Evolutionary conservation across 2,888 invertebrate genomes (phyloP), one percentile per base, ranked within the genome.

Genomic region (Agriopis marginaria): DNA sequence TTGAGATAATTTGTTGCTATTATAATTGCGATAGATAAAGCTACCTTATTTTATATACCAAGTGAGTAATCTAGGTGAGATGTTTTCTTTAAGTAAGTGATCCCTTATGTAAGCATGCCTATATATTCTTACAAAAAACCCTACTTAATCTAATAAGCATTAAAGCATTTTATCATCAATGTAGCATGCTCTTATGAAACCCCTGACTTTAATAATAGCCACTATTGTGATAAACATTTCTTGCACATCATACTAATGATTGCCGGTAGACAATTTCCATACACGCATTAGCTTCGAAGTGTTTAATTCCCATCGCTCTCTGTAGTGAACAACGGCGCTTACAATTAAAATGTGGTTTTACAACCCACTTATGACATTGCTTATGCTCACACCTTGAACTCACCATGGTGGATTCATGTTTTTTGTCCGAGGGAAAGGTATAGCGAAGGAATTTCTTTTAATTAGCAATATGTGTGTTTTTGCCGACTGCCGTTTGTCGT

Each of bases 331-430:
- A 84, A 81, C 83, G 83, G 83, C 83, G 83, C 80, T 86, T 86
- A 86, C 84, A 86, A 86, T 88, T 89, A 88, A 86, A 86, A 86
- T 85, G 84, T 82, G 82, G 85, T 88, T 87, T 86, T 84, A 82
- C 86, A 80, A 75, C 79, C 81, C 84, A 88, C 84, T 89, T 89
- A 90, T 85, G 85, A 86, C 87, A 89, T 87, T 83, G 81, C 88
- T 90, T 88, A 91, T 84, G 81, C 88, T 90, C 89, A 91, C 92
- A 92, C 92, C 88, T 90, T 84, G 82, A 75, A 87, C 78, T 84
- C 84, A 84, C 86, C 86, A 83, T 79, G 78, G 80, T 72, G 77
- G 83, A 86, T 87, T 87, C 86, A 83, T 80, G 77, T 83, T 90
- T 90, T 89, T 91, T 89, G 81, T 78, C 45, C 70, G 70, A 62